Percentiles rank a stretch among this genome's conserved stretches.
phyloP scores from a whole-genome alignment of 1,140 invertebrate species.

The Zaprionus ghesquierei region DNA sequence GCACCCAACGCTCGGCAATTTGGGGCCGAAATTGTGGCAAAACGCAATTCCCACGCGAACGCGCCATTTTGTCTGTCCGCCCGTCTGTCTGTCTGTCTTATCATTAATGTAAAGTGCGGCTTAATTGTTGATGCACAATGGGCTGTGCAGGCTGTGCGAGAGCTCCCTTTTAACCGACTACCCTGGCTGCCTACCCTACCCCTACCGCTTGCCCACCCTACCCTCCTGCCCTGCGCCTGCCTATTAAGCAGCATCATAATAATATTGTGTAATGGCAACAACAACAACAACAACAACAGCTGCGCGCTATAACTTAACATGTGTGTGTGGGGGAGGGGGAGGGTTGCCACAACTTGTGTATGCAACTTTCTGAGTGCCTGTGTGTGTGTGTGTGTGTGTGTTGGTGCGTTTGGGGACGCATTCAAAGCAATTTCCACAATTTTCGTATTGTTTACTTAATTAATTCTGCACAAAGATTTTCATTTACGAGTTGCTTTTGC shows the following conservation, averaged over 20 bases:
- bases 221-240: conserved; percentile 13
- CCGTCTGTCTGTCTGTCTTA: conserved; percentile 33
- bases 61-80: not conserved
- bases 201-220: not conserved
- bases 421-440: conserved; percentile 80
- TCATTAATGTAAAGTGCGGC: conserved; percentile 63
- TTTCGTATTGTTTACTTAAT: conserved; percentile 81
- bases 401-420: conserved; percentile 64
- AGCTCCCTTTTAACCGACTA: not conserved
- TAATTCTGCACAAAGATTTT: conserved; percentile 79
- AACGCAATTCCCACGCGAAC: not conserved
- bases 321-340: not conserved
- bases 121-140: conserved; percentile 69
- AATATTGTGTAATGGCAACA: conserved; percentile 70
- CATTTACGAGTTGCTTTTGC: conserved; percentile 45
- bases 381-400: conserved; percentile 21
- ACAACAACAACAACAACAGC: conserved; percentile 63
- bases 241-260: conserved; percentile 75
- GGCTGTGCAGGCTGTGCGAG: conserved; percentile 11
- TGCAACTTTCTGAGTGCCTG: not conserved
- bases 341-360: not conserved
- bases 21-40: not conserved
- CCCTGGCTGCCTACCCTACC: not conserved
- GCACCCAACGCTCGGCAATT: not conserved
- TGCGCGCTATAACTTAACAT: conserved; percentile 63